phyloP scores from a whole-genome alignment of 2,888 invertebrate genomes.

The Horisme vitalbata region DNA sequence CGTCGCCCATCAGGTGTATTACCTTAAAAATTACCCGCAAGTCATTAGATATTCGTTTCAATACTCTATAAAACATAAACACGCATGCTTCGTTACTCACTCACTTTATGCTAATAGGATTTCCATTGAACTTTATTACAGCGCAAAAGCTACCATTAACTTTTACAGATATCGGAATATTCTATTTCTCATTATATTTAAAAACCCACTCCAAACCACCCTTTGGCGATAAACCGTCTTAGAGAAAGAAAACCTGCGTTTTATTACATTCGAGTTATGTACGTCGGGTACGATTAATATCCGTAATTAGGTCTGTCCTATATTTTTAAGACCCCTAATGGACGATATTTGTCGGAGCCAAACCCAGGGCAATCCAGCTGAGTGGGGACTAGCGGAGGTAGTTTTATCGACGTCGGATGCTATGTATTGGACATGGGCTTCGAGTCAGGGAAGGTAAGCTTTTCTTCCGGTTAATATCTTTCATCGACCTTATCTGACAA shows the following conservation, averaged over 20 bases:
- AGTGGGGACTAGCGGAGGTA: constrained; percentile 9
- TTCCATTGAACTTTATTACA: too few relatives aligned
- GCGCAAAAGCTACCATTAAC: too few relatives aligned
- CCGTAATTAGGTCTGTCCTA: constrained; percentile 26
- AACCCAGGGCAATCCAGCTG: constrained; percentile 1
- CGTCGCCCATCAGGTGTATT: too few relatives aligned
- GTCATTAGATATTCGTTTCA: too few relatives aligned
- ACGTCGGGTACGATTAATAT: constrained; percentile 10
- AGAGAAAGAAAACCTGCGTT: constrained; percentile 7
- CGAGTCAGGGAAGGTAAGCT: constrained; percentile 8
- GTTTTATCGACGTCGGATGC: constrained; percentile 18
- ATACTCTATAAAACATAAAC: too few relatives aligned
- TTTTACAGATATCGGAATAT: too few relatives aligned
- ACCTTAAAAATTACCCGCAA: too few relatives aligned
- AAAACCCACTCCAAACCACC: background rate
- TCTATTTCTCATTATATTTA: too few relatives aligned
- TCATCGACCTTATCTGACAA: constrained; percentile 1
- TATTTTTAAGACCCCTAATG: constrained; percentile 32
- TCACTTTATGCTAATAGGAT: too few relatives aligned
- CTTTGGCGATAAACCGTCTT: background rate
- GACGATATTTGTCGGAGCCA: constrained; percentile 28
- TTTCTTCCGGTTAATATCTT: constrained; percentile 1
- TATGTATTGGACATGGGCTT: constrained; percentile 10
- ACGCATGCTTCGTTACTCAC: too few relatives aligned
- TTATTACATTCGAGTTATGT: constrained; percentile 3